These are phyloP conservation scores for Tamandua tetradactyla DNA, from an alignment of 2,797 vertebrate species.

Conservation along the genomic window DNA sequence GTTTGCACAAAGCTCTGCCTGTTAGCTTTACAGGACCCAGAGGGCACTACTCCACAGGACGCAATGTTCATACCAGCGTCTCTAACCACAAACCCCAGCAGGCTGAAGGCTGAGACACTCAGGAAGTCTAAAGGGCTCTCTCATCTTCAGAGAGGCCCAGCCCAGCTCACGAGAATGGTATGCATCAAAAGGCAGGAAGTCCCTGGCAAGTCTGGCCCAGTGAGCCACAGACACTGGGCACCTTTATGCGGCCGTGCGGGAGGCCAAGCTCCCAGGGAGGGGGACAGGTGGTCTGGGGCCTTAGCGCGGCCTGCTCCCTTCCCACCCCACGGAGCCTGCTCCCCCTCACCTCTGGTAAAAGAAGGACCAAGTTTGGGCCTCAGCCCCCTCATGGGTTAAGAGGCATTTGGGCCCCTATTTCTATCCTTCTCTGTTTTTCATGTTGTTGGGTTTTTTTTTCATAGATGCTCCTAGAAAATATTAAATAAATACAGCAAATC, in stretches of 20 bases:
- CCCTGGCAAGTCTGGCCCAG: conserved; percentile 53
- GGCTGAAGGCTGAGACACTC: conserved; percentile 68
- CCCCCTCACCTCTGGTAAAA: background rate
- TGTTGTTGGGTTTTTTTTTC: too few species aligned
- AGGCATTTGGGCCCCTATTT: conserved; percentile 16
- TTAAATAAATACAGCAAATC: background rate
- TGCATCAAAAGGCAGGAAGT: conserved; percentile 76
- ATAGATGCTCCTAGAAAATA: conserved; percentile 22
- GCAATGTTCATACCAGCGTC: conserved; percentile 33
- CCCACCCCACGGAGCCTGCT: conserved; percentile 11
- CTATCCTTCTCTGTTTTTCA: background rate
- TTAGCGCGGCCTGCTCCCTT: background rate
- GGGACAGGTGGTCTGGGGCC: background rate
- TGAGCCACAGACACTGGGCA: conserved; percentile 71
- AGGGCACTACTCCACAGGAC: conserved; percentile 41
- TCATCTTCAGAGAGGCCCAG: conserved; percentile 51
- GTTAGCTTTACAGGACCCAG: background rate
- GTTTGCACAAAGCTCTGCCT: conserved; percentile 31
- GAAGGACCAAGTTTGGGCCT: background rate
- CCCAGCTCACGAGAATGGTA: conserved; percentile 67
- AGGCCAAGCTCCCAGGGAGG: conserved; percentile 56
- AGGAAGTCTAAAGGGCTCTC: conserved; percentile 67
- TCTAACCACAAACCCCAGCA: conserved; percentile 71
- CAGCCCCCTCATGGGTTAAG: background rate
- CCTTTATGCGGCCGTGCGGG: conserved; percentile 64